Base-by-base conservation (phyloP, 2,888 invertebrate genomes). In the Aphidius colemani region DNA sequence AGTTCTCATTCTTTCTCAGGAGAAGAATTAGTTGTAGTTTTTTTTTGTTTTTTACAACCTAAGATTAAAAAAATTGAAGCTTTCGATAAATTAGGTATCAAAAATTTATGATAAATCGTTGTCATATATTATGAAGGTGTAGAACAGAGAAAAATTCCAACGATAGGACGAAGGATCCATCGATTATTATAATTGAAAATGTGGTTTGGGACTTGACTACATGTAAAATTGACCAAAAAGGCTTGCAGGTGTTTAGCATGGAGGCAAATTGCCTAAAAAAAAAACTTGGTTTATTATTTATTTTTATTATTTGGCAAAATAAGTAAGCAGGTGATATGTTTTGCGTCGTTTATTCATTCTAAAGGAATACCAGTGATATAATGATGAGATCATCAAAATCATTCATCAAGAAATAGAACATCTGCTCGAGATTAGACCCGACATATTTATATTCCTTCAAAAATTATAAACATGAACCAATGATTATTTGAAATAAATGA, bases 191-290 rank as follows among this genome's bases (percentile, higher is more conserved):
- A 53, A 44, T 11, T 30, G 45, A 46, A 18, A 53, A 48, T 48
- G 30, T 48, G 43, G 45, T 55, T 51, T 40, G 13, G 48, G 39
- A 41, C 53, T 40, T 41, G 9, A 39, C 44, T 46, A 44, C 44
- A 59, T 55, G 45, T 46, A 50, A 44, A 55, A 61, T 46, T 40
- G 48, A 10, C 46, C 46, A 46, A 46, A 45, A 63, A 60, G 49
- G 46, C 53, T 65, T 65, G 72, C 75, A 75, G 74, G 74, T 75
- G 75, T 70, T 75, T 75, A 75, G 73, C 74, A 73, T 74, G 71
- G 72, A 69, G 71, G 70, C 70, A 74, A 75, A 74, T 75, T 74
- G 71, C 74, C 72, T 69, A 72, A 70, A 73, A 74, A 74, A 74
- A 74, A 70, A 70, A 74, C 72, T 70, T 66, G 59, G 3, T 10